phyloP scores from a whole-genome alignment of 2,888 invertebrate species.

The Zaprionus obscuricornis region DNA sequence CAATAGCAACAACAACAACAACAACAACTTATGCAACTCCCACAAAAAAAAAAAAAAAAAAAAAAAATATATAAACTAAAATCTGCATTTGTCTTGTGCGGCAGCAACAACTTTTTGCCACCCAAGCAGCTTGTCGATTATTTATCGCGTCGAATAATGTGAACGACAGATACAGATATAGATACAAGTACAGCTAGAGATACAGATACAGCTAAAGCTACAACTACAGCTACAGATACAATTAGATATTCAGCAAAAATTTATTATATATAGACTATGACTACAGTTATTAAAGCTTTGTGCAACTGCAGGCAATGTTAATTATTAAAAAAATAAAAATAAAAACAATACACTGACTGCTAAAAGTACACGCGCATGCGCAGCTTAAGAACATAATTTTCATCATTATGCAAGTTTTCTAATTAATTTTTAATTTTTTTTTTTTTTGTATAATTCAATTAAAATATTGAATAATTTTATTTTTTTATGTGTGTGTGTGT shows the following conservation, averaged over 20 bases:
- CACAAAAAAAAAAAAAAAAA: slow-evolving; percentile 17
- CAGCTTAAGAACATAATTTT: too few species aligned
- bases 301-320: too few species aligned
- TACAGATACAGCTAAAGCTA: slow-evolving; percentile 7
- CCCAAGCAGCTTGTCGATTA: slow-evolving; percentile 50
- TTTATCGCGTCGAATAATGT: slow-evolving; percentile 54
- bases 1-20: slow-evolving; percentile 13
- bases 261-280: neutral
- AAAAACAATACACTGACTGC: too few species aligned
- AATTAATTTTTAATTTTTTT: too few species aligned
- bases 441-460: neutral
- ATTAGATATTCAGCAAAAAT: neutral
- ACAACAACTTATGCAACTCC: neutral
- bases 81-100: slow-evolving; percentile 23
- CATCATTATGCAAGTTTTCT: too few species aligned
- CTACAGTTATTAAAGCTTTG: too few species aligned
- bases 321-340: too few species aligned
- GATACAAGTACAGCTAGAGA: slow-evolving; percentile 9
- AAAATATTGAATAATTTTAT: neutral
- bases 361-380: too few species aligned
- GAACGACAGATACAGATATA: slow-evolving; percentile 21
- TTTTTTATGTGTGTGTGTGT: slow-evolving; percentile 4
- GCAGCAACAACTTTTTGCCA: slow-evolving; percentile 20
- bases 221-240: slow-evolving; percentile 6
- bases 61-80: slow-evolving; percentile 29